These are phyloP conservation scores for Oenanthe oenanthe DNA, from an alignment of 2,113 vertebrate species.

Conservation along the genomic window DNA sequence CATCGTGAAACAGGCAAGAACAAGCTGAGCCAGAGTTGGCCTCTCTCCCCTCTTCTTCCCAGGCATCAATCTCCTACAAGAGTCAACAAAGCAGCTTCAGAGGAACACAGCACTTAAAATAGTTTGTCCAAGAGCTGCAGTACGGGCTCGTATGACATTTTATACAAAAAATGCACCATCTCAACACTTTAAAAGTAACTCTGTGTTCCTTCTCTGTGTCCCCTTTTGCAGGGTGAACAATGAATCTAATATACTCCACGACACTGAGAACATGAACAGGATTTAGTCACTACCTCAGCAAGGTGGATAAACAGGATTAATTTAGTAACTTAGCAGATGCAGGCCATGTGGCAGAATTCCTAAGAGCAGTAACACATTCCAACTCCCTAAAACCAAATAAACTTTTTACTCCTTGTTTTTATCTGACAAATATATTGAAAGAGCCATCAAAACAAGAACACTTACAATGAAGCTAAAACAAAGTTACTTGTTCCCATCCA, in stretches of 20 bases:
- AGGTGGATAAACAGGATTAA: conserved; percentile 36
- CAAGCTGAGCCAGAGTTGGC: background rate
- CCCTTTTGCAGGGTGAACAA: background rate
- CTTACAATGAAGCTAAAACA: background rate
- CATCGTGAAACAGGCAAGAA: background rate
- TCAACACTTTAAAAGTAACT: background rate
- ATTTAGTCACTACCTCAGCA: background rate
- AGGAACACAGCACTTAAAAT: background rate
- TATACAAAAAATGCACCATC: background rate
- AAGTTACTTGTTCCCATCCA: background rate
- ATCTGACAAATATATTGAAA: background rate
- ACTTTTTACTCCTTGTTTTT: background rate
- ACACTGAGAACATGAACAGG: background rate
- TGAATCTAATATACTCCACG: background rate
- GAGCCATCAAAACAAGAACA: background rate
- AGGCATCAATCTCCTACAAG: background rate
- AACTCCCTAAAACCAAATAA: background rate
- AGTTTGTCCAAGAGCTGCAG: background rate
- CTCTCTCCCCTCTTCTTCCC: background rate
- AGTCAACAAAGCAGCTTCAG: background rate
- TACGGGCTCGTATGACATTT: fast-evolving
- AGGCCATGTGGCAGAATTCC: background rate
- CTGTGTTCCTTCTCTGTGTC: background rate
- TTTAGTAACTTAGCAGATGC: background rate
- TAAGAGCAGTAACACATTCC: background rate